Evolutionary conservation across 2,888 invertebrate species (phyloP).

Genomic region (Xestia xanthographa): DNA sequence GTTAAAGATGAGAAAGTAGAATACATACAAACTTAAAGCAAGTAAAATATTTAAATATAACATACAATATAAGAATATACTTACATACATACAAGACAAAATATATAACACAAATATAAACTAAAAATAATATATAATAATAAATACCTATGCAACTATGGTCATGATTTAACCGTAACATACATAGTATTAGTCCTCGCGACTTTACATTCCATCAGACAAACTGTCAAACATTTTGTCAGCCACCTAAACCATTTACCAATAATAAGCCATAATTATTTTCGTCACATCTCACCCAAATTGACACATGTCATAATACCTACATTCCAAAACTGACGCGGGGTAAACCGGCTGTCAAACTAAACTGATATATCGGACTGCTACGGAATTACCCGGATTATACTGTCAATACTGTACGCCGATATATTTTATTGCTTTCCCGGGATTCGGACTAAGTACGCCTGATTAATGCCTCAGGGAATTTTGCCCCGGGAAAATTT

Average conservation of each 20-base stretch:
- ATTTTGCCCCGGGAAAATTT: constrained; percentile 30
- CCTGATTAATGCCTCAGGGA: constrained; percentile 60
- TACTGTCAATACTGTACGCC: constrained; percentile 63
- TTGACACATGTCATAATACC: constrained; percentile 35
- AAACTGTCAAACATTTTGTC: not conserved
- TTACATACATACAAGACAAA: too few relatives aligned
- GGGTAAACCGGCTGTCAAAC: constrained; percentile 63
- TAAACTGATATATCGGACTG: constrained; percentile 66
- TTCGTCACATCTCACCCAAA: constrained; percentile 1
- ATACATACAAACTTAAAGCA: too few relatives aligned
- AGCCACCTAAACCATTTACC: too few relatives aligned
- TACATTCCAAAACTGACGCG: constrained; percentile 34
- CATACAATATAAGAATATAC: too few relatives aligned
- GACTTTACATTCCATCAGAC: not conserved
- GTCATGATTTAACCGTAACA: too few relatives aligned
- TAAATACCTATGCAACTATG: too few relatives aligned
- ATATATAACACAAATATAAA: too few relatives aligned
- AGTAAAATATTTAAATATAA: too few relatives aligned
- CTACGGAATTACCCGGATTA: constrained; percentile 62
- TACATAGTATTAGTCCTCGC: not conserved
- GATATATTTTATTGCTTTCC: constrained; percentile 65
- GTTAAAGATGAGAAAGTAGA: too few relatives aligned
- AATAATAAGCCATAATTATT: constrained; percentile 26
- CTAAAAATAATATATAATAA: too few relatives aligned
- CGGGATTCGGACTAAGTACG: constrained; percentile 60